These are phyloP conservation scores for Spea multiplicata DNA, from an alignment of 2,113 vertebrate genomes.

Conservation along the genomic window DNA sequence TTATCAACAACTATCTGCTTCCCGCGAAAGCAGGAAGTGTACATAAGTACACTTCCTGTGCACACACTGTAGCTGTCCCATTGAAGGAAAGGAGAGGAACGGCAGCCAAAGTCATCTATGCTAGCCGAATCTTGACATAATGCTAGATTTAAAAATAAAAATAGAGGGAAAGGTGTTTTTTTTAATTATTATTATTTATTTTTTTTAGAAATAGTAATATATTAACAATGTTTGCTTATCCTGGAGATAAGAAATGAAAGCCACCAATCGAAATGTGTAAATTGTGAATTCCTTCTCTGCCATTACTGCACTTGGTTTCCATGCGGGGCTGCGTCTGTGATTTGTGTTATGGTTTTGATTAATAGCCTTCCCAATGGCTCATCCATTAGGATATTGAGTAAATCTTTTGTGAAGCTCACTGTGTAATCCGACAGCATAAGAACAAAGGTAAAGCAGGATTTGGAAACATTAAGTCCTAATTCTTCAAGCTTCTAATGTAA, in stretches of 20 bases:
- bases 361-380: not conserved
- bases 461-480: conserved; percentile 8
- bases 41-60: no score
- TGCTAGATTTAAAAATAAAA: no score
- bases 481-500: conserved; percentile 1
- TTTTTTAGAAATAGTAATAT: not conserved
- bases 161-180: not conserved
- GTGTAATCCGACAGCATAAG: not conserved
- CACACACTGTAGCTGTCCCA: no score
- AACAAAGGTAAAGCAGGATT: not conserved
- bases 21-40: no score
- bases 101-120: no score
- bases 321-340: not conserved
- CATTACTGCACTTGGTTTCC: not conserved
- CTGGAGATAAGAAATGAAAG: no score
- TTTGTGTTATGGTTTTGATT: not conserved
- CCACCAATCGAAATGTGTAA: not conserved
- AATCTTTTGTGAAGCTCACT: not conserved
- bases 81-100: no score
- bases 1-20: no score
- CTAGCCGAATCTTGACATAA: no score
- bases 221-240: no score
- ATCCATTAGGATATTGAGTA: not conserved
- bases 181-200: not conserved
- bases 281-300: not conserved